Evolutionary conservation across 2,797 vertebrate genomes (phyloP).

Genomic region (Enteromius thamalakanensis): DNA sequence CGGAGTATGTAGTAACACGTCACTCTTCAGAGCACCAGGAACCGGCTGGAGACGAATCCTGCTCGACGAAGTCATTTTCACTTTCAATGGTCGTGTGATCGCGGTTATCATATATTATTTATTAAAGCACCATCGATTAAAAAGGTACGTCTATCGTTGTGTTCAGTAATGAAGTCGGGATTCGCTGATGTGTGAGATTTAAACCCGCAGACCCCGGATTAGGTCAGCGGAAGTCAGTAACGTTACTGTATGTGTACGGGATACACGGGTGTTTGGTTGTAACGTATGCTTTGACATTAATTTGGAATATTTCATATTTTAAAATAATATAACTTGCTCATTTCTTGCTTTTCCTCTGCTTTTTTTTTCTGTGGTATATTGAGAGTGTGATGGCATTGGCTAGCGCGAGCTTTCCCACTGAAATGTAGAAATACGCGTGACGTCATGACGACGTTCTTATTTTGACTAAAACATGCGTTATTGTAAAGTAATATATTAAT

Average conservation of each 20-base stretch:
- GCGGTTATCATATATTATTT: constrained; percentile 16
- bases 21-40: constrained; percentile 66
- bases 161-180: not conserved
- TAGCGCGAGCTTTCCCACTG: not conserved
- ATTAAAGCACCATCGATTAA: constrained; percentile 21
- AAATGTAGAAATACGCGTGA: not conserved
- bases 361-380: not conserved
- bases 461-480: not conserved
- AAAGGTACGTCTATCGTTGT: constrained; percentile 8
- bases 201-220: constrained; percentile 1
- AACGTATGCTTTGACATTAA: not conserved
- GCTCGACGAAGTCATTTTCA: constrained; percentile 45
- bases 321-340: not conserved
- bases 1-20: constrained; percentile 75
- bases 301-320: not conserved
- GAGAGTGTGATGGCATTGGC: not conserved
- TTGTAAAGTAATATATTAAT: not conserved
- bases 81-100: constrained; percentile 62
- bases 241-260: not conserved
- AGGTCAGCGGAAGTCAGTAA: constrained; percentile 23
- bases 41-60: constrained; percentile 64
- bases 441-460: not conserved
- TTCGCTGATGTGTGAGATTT: not conserved
- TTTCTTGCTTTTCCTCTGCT: not conserved
- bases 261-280: not conserved